Evolutionary conservation across 2,888 invertebrate species (phyloP), one percentile per base, ranked within the genome.

Genomic region (Ormyrus thymus): DNA sequence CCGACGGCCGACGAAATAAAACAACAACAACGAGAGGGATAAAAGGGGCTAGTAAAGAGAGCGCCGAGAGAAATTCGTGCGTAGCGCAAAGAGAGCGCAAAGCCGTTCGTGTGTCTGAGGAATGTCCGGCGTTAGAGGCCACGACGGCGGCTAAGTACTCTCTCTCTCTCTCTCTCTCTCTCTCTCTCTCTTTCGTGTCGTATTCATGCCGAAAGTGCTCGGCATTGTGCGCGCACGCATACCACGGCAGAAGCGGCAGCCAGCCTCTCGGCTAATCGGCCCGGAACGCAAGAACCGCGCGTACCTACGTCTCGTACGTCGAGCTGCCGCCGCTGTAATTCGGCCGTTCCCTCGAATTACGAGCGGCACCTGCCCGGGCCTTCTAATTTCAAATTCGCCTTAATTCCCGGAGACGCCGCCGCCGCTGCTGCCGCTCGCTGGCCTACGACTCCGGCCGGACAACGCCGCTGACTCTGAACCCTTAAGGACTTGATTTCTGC

Each of bases 361-460:
- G 66, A 71, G 64, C 73, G 79, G 74, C 79, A 79, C 79, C 81
- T 81, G 78, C 70, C 79, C 56, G 55, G 71, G 48, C 66, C 61
- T 70, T 79, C 76, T 81, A 65, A 76, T 76, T 78, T 76, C 78
- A 76, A 65, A 74, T 74, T 78, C 75, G 53, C 66, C 71, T 78
- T 75, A 55, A 78, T 81, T 76, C 69, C 53, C 72, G 55, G 64
- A 69, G 59, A 76, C 78, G 53, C 53, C 69, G 58, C 15, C n/a
- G 29, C 11, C 55, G 8, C 66, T 66, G 29, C 43, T 29, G 29
- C 29, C 46, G n/a, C 55, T 55, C 45, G 29, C 29, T 29, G 29
- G 29, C 29, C 29, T 29, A 29, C 29, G 29, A 29, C 29, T 29
- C 29, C 4, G 29, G 29, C 29, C 29, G 29, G 29, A 29, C 29